phyloP scores from a whole-genome alignment of 2,113 vertebrate species.

The Siphamia tubifer region DNA sequence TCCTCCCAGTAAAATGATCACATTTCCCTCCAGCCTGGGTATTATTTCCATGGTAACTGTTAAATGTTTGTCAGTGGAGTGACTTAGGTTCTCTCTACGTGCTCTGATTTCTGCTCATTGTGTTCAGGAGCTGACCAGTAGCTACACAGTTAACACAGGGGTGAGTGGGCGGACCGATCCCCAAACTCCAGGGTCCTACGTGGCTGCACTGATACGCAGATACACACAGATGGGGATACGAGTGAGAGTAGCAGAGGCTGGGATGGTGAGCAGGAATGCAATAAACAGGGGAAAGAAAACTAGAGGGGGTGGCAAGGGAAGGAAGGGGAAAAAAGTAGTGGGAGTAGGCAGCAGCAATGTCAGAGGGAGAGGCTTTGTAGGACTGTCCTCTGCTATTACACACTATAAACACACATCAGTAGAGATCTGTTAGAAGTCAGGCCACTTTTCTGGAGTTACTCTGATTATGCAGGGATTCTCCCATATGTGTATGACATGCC shows the following conservation, averaged over 20 bases:
- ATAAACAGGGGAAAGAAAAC: slow-evolving; percentile 25
- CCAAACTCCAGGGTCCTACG: slow-evolving; percentile 54
- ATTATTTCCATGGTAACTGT: slow-evolving; percentile 46
- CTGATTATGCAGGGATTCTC: not conserved
- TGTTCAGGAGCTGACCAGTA: slow-evolving; percentile 11
- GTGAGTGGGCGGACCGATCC: slow-evolving; percentile 45
- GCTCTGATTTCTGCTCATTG: not conserved
- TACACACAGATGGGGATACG: slow-evolving; percentile 36
- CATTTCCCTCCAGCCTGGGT: not conserved
- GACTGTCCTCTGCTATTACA: slow-evolving; percentile 7
- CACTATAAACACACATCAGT: not conserved
- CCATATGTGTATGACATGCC: not conserved
- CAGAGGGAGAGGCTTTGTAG: slow-evolving; percentile 32
- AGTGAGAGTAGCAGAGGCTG: slow-evolving; percentile 47
- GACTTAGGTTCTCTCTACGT: not conserved
- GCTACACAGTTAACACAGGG: slow-evolving; percentile 48
- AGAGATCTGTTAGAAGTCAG: not conserved
- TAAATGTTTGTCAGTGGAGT: slow-evolving; percentile 10
- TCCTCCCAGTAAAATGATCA: slow-evolving; percentile 12
- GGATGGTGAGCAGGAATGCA: slow-evolving; percentile 61
- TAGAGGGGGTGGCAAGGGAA: slow-evolving; percentile 22
- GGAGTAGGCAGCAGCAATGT: slow-evolving; percentile 39
- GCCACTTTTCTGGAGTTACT: not conserved
- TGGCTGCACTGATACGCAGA: slow-evolving; percentile 45
- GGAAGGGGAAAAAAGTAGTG: slow-evolving; percentile 45